Evolutionary conservation across 2,888 invertebrate species (phyloP), one percentile per base, ranked within the genome.

Genomic region (Linnaemya tessellans): DNA sequence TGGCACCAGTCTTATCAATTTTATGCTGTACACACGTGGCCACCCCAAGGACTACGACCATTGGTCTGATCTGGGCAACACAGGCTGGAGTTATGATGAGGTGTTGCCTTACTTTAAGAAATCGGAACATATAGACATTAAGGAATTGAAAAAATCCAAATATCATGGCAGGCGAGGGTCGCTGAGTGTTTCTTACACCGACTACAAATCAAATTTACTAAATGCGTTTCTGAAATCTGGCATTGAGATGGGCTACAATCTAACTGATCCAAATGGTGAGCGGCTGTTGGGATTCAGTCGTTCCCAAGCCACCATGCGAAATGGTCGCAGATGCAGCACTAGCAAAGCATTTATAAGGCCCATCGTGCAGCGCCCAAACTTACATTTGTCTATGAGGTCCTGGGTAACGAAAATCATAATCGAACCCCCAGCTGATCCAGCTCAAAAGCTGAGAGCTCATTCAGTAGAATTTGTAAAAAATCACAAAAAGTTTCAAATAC

Each of bases 1-100:
- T 0, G 97, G 97, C 0, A 95, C 96, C 3, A 97, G 97, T 38
- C 95, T 97, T 7, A 95, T 97, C 7, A 97, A 98, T 92, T 97
- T 95, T 89, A 96, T 98, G 95, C 93, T 97, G 1, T 97, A 97
- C 90, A 95, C 96, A 0, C 93, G 98, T 65, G 97, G 97, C 0
- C 96, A 97, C 89, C 95, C 95, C n/a, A 93, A 93, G 60, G 97
- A 98, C 93, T 98, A 96, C 90, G 96, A 98, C 90, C 93, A 94
- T 73, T 98, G 98, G 98, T 95, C 94, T n/a, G 92, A 92, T 35
- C 93, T 95, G 90, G 97, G 97, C 0, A 97, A 97, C 89, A 90
- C 93, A 0, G 97, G 97, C 0, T 98, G 98, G 98, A 94, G 95
- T 79, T 97, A 96, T 90, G 89, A 94, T 0, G 95, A 96, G 77